A percentile compares a stretch with the other conserved stretches of the same genome.
Evolutionary conservation across 2,113 vertebrate genomes (phyloP).

Genomic region (Ploceus nigricollis): DNA sequence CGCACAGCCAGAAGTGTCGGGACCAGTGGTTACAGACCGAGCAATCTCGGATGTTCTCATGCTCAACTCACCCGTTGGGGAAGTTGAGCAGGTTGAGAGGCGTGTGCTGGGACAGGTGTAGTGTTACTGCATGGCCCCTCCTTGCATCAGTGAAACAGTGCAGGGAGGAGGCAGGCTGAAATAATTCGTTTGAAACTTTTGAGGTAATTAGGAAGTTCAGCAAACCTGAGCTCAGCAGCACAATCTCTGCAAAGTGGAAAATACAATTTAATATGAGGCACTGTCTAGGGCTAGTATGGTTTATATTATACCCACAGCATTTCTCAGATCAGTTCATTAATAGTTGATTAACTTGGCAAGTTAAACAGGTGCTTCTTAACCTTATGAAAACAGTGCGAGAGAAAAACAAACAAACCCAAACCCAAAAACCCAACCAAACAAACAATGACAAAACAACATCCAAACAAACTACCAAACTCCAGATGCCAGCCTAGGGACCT

Average conservation of each 20-base stretch:
- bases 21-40: neutral
- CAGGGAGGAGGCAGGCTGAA: slow-evolving; percentile 40
- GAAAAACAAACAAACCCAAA: neutral
- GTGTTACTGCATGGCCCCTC: slow-evolving; percentile 83
- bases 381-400: neutral
- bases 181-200: neutral
- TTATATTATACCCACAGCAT: neutral
- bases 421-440: neutral
- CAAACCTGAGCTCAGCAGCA: slow-evolving; percentile 11
- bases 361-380: neutral
- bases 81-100: slow-evolving; percentile 82
- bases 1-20: neutral
- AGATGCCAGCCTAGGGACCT: neutral
- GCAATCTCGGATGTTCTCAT: slow-evolving; percentile 62
- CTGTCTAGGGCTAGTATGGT: neutral
- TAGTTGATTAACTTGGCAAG: neutral
- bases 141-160: slow-evolving; percentile 63
- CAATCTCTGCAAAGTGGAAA: neutral
- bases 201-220: neutral
- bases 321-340: slow-evolving; percentile 3
- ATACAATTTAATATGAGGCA: neutral
- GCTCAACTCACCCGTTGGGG: slow-evolving; percentile 76
- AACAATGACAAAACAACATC: neutral
- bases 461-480: neutral
- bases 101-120: slow-evolving; percentile 84